Percentiles rank a stretch among this genome's conserved stretches.
Evolutionary conservation across 2,888 invertebrate genomes (phyloP).

Genomic region (Cantharis nigra): DNA sequence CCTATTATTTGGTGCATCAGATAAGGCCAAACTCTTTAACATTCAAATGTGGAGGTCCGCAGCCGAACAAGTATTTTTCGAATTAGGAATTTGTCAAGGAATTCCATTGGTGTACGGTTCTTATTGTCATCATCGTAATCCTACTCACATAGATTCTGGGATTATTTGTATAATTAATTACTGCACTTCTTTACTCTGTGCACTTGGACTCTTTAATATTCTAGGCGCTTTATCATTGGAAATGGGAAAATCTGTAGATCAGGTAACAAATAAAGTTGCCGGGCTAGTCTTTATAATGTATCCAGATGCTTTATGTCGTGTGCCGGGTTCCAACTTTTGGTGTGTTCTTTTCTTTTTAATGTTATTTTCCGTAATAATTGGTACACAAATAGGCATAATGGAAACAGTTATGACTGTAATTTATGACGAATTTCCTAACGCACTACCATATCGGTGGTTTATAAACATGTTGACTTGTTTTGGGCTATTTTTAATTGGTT

Average conservation of each 20-base stretch:
- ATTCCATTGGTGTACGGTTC: constrained; percentile 37
- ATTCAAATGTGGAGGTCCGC: constrained; percentile 58
- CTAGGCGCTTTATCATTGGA: constrained; percentile 2
- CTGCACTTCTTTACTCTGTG: constrained; percentile 2
- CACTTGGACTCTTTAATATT: constrained; percentile 3
- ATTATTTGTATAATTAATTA: constrained; percentile 14
- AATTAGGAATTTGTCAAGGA: constrained; percentile 56
- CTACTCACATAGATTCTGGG: constrained; percentile 14
- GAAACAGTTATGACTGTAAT: constrained; percentile 16
- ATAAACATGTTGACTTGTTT: constrained; percentile 19
- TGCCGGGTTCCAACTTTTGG: constrained; percentile 19
- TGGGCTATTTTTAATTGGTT: constrained; percentile 9
- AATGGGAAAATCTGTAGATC: not conserved
- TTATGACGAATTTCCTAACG: constrained; percentile 14
- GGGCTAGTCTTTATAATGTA: constrained; percentile 19
- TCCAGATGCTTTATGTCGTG: constrained; percentile 13
- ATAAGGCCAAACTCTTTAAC: not conserved
- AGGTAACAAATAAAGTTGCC: not conserved
- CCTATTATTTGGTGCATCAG: not conserved
- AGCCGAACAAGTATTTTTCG: constrained; percentile 54
- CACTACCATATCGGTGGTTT: constrained; percentile 7
- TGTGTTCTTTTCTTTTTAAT: constrained; percentile 21
- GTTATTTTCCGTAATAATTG: constrained; percentile 21
- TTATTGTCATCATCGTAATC: constrained; percentile 20
- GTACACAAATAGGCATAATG: constrained; percentile 22